Percentiles rank a stretch among this genome's conserved stretches.
These are phyloP conservation scores for Hydropsyche betteni DNA, from an alignment of 2,888 invertebrate species.

Conservation along the genomic window DNA sequence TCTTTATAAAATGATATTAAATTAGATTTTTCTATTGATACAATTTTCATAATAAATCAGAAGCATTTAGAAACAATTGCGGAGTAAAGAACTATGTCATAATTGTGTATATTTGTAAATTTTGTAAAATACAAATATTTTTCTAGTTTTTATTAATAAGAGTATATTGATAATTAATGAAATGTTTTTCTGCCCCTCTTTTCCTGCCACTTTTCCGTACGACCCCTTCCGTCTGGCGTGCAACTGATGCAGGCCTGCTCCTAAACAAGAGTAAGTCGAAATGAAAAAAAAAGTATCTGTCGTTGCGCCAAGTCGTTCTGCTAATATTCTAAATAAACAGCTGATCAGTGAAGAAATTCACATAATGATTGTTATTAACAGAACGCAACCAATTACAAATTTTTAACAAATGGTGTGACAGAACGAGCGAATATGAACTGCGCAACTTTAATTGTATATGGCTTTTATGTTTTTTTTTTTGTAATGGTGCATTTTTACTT, in stretches of 20 bases:
- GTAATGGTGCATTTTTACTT: constrained; percentile 21
- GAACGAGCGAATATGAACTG: constrained; percentile 8
- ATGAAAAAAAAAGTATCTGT: constrained; percentile 47
- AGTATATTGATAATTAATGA: constrained; percentile 55
- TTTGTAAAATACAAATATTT: constrained; percentile 34
- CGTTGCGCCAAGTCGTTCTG: constrained; percentile 52
- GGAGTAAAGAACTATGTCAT: constrained; percentile 32
- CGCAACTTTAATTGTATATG: background rate
- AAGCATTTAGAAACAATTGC: constrained; percentile 33
- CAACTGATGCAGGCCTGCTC: constrained; percentile 70
- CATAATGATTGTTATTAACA: constrained; percentile 50
- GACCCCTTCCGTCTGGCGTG: constrained; percentile 58
- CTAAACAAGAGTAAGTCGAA: constrained; percentile 73
- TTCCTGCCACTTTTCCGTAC: constrained; percentile 53
- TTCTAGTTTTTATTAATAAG: constrained; percentile 40
- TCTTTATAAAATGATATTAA: no score
- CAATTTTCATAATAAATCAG: constrained; percentile 31
- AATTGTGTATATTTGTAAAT: constrained; percentile 34
- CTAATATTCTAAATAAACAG: constrained; percentile 53
- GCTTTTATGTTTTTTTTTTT: background rate
- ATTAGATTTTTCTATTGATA: no score
- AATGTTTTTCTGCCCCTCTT: constrained; percentile 56
- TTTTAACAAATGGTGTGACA: constrained; percentile 26
- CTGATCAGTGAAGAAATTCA: constrained; percentile 52
- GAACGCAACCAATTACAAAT: constrained; percentile 38